phyloP scores from a whole-genome alignment of 2,888 invertebrate species.

The Conomelus anceps region DNA sequence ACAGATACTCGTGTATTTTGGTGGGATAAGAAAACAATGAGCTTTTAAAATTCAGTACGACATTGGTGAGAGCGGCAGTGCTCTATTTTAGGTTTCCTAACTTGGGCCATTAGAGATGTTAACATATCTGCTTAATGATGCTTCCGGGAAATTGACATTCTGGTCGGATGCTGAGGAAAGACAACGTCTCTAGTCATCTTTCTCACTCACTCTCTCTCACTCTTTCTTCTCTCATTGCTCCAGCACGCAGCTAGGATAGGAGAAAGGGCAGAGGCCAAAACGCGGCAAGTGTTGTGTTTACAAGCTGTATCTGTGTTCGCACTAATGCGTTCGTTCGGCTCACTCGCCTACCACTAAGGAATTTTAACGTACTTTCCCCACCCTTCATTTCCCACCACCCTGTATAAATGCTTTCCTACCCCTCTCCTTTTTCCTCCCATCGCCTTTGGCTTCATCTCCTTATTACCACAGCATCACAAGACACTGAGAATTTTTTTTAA shows the following conservation, averaged over 20 bases:
- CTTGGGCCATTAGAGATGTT: slow-evolving; percentile 9
- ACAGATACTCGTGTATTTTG: not conserved
- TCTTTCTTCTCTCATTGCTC: not conserved
- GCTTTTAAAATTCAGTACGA: not conserved
- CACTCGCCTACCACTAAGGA: not conserved
- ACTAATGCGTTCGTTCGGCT: not conserved
- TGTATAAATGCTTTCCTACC: not conserved
- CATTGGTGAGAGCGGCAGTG: not conserved
- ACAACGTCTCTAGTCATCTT: not conserved
- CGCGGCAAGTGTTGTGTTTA: not conserved
- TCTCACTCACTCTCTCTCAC: not conserved
- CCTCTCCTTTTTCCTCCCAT: not conserved
- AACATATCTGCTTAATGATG: slow-evolving; percentile 13
- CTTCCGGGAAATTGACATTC: slow-evolving; percentile 9
- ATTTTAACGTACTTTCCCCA: not conserved
- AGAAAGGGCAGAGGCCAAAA: not conserved
- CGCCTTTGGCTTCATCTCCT: not conserved
- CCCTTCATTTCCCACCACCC: not conserved
- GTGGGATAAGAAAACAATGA: not conserved
- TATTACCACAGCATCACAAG: not conserved
- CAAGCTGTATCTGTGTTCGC: not conserved
- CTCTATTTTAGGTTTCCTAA: not conserved
- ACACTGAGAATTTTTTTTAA: not conserved
- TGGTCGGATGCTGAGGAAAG: not conserved
- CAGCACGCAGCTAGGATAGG: not conserved